phyloP scores from a whole-genome alignment of 2,797 vertebrate genomes.

The Mormyrus hasselquistii region DNA sequence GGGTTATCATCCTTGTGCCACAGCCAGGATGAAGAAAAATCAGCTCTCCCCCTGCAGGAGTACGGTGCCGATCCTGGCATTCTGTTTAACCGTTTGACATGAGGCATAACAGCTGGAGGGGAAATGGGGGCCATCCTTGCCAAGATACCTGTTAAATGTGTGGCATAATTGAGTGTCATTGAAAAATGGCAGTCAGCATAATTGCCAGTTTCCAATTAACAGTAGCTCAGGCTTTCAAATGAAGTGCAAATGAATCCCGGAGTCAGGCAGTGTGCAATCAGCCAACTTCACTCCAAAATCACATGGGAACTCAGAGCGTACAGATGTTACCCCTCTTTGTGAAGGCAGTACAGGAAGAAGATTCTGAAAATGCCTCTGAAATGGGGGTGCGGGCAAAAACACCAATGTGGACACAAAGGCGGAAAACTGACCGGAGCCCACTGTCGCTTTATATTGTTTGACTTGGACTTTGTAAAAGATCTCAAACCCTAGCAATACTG shows the following conservation, averaged over 20 bases:
- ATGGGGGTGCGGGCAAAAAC: background rate
- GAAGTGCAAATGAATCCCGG: slow-evolving; percentile 19
- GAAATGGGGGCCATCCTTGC: background rate
- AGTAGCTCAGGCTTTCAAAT: slow-evolving; percentile 14
- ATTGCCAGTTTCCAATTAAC: slow-evolving; percentile 28
- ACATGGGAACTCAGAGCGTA: slow-evolving; percentile 1
- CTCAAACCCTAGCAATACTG: background rate
- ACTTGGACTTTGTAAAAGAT: background rate
- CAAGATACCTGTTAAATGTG: background rate
- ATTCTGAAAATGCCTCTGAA: background rate
- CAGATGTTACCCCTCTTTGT: background rate
- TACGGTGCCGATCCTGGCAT: background rate
- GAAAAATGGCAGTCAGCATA: slow-evolving; percentile 34
- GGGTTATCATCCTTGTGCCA: background rate
- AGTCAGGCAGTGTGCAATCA: slow-evolving; percentile 9
- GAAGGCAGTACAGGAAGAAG: background rate
- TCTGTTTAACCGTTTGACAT: background rate
- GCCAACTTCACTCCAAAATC: background rate
- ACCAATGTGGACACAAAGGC: background rate
- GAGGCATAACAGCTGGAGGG: slow-evolving; percentile 7
- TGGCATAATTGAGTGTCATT: slow-evolving; percentile 1
- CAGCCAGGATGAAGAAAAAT: background rate
- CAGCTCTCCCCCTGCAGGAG: background rate
- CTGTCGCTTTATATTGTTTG: background rate
- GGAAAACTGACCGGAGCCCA: background rate